Percentiles rank a stretch among this genome's conserved stretches.
These are phyloP conservation scores for Drosophila suzukii DNA, from an alignment of 1,140 invertebrate genomes.

Conservation along the genomic window DNA sequence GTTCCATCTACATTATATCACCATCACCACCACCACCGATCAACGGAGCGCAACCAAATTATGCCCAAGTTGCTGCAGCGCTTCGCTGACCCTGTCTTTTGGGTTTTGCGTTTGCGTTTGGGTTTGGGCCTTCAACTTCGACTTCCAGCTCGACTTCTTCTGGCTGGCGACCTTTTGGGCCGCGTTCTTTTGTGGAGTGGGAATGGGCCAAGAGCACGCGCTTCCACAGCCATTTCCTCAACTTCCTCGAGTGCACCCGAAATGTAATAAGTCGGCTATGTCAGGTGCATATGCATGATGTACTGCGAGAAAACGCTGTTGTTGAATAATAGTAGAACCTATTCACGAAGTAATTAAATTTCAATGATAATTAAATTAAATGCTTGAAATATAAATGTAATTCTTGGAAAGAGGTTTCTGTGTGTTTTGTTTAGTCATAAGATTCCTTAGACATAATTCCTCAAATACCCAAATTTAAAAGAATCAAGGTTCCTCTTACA, in stretches of 20 bases:
- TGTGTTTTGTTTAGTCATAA: too few relatives aligned
- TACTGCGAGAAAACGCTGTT: constrained; percentile 1
- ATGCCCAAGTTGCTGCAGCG: constrained; percentile 72
- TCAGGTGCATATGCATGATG: constrained; percentile 67
- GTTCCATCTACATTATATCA: constrained; percentile 23
- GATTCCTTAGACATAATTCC: too few relatives aligned
- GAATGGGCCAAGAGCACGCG: constrained; percentile 71
- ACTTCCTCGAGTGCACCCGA: constrained; percentile 65
- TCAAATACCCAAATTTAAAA: too few relatives aligned
- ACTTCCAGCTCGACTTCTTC: constrained; percentile 18
- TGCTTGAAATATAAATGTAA: background rate
- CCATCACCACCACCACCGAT: constrained; percentile 16
- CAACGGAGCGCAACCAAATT: constrained; percentile 79
- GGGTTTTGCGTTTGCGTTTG: background rate
- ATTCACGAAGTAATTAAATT: background rate
- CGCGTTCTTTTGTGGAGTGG: constrained; percentile 19
- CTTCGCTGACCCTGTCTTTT: constrained; percentile 61
- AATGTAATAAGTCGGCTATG: constrained; percentile 70
- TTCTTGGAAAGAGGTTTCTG: background rate
- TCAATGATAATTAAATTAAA: background rate
- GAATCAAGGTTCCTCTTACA: too few relatives aligned
- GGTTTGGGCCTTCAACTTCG: constrained; percentile 39
- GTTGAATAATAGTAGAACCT: background rate
- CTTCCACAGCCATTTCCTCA: constrained; percentile 66
- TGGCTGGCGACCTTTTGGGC: constrained; percentile 29